phyloP scores from a whole-genome alignment of 2,113 vertebrate species.

The Nestor notabilis region DNA sequence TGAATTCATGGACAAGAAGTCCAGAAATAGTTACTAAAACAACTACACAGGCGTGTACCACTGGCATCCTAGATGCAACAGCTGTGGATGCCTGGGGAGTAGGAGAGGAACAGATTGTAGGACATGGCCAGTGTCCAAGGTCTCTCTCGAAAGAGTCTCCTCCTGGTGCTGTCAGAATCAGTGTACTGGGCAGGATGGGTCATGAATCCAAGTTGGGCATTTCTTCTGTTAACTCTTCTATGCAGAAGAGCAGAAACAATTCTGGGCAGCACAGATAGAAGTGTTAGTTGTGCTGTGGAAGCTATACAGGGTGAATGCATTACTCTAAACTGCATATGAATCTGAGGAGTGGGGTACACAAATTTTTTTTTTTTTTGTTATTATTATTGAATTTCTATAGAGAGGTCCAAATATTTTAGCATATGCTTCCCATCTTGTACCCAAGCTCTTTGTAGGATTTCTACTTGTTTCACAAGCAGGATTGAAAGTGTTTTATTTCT shows the following conservation, averaged over 20 bases:
- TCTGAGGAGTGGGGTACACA: not conserved
- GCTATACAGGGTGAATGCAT: not conserved
- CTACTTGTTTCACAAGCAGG: not conserved
- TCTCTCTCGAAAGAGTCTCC: not conserved
- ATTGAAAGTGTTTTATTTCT: not conserved
- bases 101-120: not conserved
- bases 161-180: not conserved
- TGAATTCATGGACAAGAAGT: not conserved
- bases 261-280: not conserved
- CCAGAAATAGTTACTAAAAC: not conserved
- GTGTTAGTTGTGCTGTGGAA: not conserved
- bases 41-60: not conserved
- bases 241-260: not conserved
- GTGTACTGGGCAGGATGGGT: not conserved
- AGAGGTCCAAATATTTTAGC: not conserved
- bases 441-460: not conserved
- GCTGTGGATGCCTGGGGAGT: not conserved
- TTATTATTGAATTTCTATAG: not conserved
- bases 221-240: not conserved
- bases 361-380: not conserved
- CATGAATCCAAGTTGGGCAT: rapidly evolving
- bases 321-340: not conserved
- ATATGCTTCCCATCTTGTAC: not conserved
- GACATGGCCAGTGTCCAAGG: not conserved
- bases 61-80: not conserved